Evolutionary conservation across 2,797 vertebrate species (phyloP).

Genomic region (Coregonus suidteri): DNA sequence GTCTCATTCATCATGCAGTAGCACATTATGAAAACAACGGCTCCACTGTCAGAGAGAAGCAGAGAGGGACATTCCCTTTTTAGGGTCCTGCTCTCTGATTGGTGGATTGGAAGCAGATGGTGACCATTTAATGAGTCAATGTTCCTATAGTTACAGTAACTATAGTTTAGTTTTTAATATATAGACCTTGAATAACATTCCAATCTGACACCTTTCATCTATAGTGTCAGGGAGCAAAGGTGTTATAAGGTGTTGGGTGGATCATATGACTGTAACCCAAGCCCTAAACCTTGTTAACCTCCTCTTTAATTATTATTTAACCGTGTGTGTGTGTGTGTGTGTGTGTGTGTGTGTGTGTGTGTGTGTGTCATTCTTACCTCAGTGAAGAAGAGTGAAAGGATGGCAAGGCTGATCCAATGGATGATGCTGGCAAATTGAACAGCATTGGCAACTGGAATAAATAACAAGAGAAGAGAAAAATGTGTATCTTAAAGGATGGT

Average conservation of each 20-base stretch:
- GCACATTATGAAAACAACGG: slow-evolving; percentile 42
- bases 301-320: slow-evolving; percentile 62
- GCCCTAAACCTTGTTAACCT: slow-evolving; percentile 55
- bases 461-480: slow-evolving; percentile 24
- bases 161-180: background rate
- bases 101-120: slow-evolving; percentile 26
- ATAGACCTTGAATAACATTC: slow-evolving; percentile 32
- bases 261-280: slow-evolving; percentile 57
- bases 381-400: slow-evolving; percentile 96
- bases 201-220: slow-evolving; percentile 33
- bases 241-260: slow-evolving; percentile 43
- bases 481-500: background rate
- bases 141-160: background rate
- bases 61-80: slow-evolving; percentile 22
- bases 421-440: slow-evolving; percentile 94
- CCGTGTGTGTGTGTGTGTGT: slow-evolving; percentile 1
- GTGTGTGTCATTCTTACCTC: slow-evolving; percentile 80
- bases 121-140: background rate
- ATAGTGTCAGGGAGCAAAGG: slow-evolving; percentile 43
- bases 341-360: background rate
- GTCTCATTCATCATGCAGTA: slow-evolving; percentile 52
- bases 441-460: slow-evolving; percentile 88
- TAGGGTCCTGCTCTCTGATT: slow-evolving; percentile 36
- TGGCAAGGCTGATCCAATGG: slow-evolving; percentile 98
- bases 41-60: slow-evolving; percentile 32